Evolutionary conservation across 2,888 invertebrate genomes (phyloP), one percentile per base, ranked within the genome.

Genomic region (Belgica antarctica): DNA sequence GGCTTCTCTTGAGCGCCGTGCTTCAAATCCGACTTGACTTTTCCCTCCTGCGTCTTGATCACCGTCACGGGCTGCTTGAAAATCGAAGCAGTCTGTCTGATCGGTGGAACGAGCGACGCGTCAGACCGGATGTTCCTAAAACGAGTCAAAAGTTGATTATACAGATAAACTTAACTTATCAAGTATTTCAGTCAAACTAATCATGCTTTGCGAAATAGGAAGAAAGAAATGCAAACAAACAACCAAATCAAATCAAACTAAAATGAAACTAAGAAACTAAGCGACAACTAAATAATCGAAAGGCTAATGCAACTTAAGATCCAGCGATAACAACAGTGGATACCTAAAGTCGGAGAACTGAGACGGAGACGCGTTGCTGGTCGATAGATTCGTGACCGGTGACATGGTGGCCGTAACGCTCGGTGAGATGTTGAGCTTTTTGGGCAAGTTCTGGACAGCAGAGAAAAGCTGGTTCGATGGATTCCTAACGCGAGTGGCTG

Each of bases 51-150:
- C 27, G 92, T 94, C 78, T 93, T 92, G 75, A 94, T 88, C 3
- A 98, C 92, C 1, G 97, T 98, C 0, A 99, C 97, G 0, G 98
- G 97, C 78, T 99, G 98, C 78, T 98, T 98, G 79, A 98, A 98
- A 76, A 99, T 97, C 1, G 96, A 96, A 0, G 97, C 96, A 0
- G 97, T 98, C 82, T 98, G 97, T 57, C 97, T 85, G 72, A 97
- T 96, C 1, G 98, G 98, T 62, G 96, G 92, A 68, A 95, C 91
- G 73, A 97, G 80, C 10, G 94, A 92, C 8, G 93, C 89, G 81
- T 97, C 97, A 73, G 89, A 91, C 71, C 93, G 84, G 10, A 90
- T 86, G 19, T 47, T 70, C 19, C 70, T 70, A 25, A 41, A 70
- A 61, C n/a, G 15, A 7, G 17, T 7, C 10, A 10, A 46, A 46